Evolutionary conservation across 2,113 vertebrate genomes (phyloP), one percentile per base, ranked within the genome.

Genomic region (Neotoma lepida): DNA sequence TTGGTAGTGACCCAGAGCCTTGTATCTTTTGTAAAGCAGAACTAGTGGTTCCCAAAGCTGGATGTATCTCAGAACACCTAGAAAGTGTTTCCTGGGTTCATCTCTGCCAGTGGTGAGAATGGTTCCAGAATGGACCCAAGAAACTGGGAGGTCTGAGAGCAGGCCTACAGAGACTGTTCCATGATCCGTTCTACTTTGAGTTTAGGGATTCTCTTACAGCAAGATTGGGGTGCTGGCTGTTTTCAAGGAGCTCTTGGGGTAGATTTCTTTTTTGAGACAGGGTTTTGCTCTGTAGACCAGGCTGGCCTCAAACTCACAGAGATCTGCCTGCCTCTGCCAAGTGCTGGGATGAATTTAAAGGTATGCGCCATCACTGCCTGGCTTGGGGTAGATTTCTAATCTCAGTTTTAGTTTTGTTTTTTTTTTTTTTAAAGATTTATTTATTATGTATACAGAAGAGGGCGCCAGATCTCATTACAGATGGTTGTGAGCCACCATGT

Each of bases 181-280:
- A 6, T 66, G 39, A 70, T 68, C 39, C 8, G 44, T 63, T 93
- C 74, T 87, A 20, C 35, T 58, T 86, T 82, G 49, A 87, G 95
- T 68, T 14, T 6, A 6, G 46, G 88, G 91, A 7, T 61, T 89
- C 93, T 88, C 78, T 77, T 86, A 44, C 3, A 81, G 74, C 14
- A 39, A 89, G 95, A 93, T 93, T 91, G 87, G 68, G 54, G 49
- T 20, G 9, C 74, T 84, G 90, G 92, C 77, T 95, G 35, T 95
- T 96, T 95, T 91, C 89, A 95, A 86, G 51, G 73, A 44, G 89
- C 77, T 68, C 58, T 68, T 30, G 66, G 66, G 30, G 33, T 66
- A 33, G 66, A 14, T 68, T 68, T 35, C 9, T 30, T 49, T 64
- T 64, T 64, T 30, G 24, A 28, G 61, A 64, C 26, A 64, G 0